These are phyloP conservation scores for Pseudochaenichthys georgianus DNA, from an alignment of 2,797 vertebrate genomes.

Conservation along the genomic window DNA sequence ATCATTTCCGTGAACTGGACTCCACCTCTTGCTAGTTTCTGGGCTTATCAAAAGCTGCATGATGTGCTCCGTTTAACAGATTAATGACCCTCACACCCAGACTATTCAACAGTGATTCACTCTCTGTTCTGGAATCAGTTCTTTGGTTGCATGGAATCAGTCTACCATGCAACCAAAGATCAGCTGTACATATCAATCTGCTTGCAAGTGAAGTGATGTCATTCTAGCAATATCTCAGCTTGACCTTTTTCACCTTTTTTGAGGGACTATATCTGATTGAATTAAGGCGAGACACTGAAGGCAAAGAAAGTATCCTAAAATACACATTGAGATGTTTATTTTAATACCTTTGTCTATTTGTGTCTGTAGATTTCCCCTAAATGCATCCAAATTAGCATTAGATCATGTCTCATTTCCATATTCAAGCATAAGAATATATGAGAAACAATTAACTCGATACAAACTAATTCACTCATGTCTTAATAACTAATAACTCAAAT, in stretches of 20 bases:
- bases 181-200: not conserved
- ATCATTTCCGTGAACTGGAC: too few species aligned
- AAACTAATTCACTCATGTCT: too few species aligned
- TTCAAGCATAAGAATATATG: too few species aligned
- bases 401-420: too few species aligned
- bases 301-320: too few species aligned
- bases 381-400: too few species aligned
- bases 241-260: not conserved
- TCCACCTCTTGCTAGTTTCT: not conserved
- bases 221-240: not conserved
- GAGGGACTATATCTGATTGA: not conserved
- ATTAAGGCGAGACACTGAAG: not conserved
- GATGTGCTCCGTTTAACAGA: constrained; percentile 5
- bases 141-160: too few species aligned
- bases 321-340: too few species aligned
- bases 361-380: too few species aligned
- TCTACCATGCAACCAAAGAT: not conserved
- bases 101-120: not conserved
- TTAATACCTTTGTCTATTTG: too few species aligned
- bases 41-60: not conserved
- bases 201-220: not conserved
- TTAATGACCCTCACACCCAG: not conserved
- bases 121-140: not conserved
- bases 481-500: too few species aligned
- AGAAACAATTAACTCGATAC: too few species aligned